Evolutionary conservation across 2,797 vertebrate genomes (phyloP), one percentile per base, ranked within the genome.

Genomic region (Microcaecilia unicolor): DNA sequence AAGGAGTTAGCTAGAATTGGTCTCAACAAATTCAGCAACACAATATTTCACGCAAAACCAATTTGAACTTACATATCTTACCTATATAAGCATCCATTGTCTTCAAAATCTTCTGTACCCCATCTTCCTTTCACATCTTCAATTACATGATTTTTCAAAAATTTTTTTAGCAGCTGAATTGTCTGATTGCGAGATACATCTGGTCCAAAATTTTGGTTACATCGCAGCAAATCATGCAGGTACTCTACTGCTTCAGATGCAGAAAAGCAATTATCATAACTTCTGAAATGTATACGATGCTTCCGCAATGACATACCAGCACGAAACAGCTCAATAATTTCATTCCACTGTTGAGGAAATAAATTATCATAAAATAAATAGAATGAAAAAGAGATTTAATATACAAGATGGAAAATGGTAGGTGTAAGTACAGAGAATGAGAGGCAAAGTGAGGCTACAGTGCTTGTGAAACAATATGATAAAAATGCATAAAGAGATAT

Each of bases 51-150:
- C 15, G 4, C 15, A 15, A 15, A 4, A 15, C 15, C 4, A 5
- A 7, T 24, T 9, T 8, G 3, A 13, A 18, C n/a, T 18, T 25
- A 12, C 12, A n/a, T n/a, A n/a, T n/a, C n/a, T 62, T 74, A 97
- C 94, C 93, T 89, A 66, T 96, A 97, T 24, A 98, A 67, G 20
- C 75, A 86, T 14, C 81, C 52, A 23, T 74, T 86, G 55, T 98
- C 95, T 49, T 93, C 86, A 64, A 98, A 93, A 45, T 97, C 88
- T 37, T 98, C 93, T 46, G 85, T 92, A 6, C 91, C 92, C 56
- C 89, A 90, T 15, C 81, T 86, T 38, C 95, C 95, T 54, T 97
- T 97, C 48, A 94, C 68, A 45, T 98, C 95, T 63, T 98, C 92
- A 9, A 98, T 86, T 31, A 97, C 91, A 0, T 97, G 93, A 41